Evolutionary conservation across 1,140 invertebrate species (phyloP), one percentile per base, ranked within the genome.

Genomic region (Drosophila lini): DNA sequence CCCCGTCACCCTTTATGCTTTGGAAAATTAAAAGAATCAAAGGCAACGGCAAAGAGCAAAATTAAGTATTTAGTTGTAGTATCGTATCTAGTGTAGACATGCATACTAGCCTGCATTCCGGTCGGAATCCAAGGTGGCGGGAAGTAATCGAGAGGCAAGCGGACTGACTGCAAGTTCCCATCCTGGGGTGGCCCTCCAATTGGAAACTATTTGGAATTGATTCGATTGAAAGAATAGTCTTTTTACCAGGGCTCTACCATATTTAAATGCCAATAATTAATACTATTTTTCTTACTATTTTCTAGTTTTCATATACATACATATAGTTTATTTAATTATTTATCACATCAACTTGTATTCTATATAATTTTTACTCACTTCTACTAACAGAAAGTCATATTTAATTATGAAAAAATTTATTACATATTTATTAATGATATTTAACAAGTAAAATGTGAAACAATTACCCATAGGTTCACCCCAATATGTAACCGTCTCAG

Each of bases 21-120:
- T 89, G 84, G 84, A 89, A 89, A 89, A 68, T 89, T 89, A 89
- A 89, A 89, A 89, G 84, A 89, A 84, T 89, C 84, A 89, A 89
- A 89, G 84, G 67, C 83, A 88, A 89, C 80, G 64, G 68, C 83
- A 89, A 71, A 80, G 80, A 88, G 73, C 68, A 86, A 86, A 86
- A 88, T 86, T 86, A 86, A 86, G 83, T 86, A 86, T 86, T 86
- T 86, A 86, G 83, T 86, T 83, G 80, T 86, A 77, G 80, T 74
- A 79, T 71, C 68, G 81, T 85, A 81, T 85, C 74, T 75, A 81
- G 57, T 50, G 62, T 48, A 84, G 80, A 74, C 83, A 80, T 77
- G 76, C 80, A 88, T 82, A 73, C 83, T 82, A 67, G 62, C 79
- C 69, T 79, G 75, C 79, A 86, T 79, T 78, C 74, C 15, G 62